Percentiles rank a stretch among this genome's conserved stretches.
Evolutionary conservation across 1,140 invertebrate genomes (phyloP).

Genomic region (Agrypnia vestita): DNA sequence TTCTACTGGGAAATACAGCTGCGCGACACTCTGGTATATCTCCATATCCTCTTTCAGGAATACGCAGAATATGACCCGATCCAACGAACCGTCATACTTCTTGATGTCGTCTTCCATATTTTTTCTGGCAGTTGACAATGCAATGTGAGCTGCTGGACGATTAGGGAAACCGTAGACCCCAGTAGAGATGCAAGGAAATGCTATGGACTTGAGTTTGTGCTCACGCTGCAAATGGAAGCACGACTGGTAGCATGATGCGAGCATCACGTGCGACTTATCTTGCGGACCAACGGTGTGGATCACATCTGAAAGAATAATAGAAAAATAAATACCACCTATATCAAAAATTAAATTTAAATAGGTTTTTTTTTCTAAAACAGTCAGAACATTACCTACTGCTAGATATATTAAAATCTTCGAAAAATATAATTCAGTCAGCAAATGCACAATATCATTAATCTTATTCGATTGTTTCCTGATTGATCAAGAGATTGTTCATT

Average conservation of each 20-base stretch:
- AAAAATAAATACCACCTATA: not conserved
- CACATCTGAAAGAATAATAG: conserved; percentile 76
- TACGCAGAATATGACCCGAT: conserved; percentile 87
- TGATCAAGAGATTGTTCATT: no score
- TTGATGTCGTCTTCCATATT: conserved; percentile 77
- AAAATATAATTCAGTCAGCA: no score
- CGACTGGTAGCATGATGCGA: conserved; percentile 82
- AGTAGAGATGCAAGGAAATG: conserved; percentile 91
- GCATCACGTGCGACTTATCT: conserved; percentile 78
- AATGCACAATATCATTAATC: no score
- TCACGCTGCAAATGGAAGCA: conserved; percentile 76
- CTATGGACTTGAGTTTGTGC: conserved; percentile 79
- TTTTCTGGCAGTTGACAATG: conserved; percentile 78
- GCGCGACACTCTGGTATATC: conserved; percentile 83
- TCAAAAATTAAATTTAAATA: no score
- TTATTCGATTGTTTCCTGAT: no score
- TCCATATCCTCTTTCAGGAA: conserved; percentile 82
- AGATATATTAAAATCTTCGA: no score
- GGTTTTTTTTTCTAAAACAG: no score
- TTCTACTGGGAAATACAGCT: conserved; percentile 80
- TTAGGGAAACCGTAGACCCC: conserved; percentile 91
- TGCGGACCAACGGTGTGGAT: conserved; percentile 89
- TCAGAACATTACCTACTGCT: no score
- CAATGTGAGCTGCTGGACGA: conserved; percentile 82
- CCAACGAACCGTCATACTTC: conserved; percentile 71